These are phyloP conservation scores for Xyrichtys novacula DNA, from an alignment of 2,797 vertebrate genomes.

Conservation along the genomic window DNA sequence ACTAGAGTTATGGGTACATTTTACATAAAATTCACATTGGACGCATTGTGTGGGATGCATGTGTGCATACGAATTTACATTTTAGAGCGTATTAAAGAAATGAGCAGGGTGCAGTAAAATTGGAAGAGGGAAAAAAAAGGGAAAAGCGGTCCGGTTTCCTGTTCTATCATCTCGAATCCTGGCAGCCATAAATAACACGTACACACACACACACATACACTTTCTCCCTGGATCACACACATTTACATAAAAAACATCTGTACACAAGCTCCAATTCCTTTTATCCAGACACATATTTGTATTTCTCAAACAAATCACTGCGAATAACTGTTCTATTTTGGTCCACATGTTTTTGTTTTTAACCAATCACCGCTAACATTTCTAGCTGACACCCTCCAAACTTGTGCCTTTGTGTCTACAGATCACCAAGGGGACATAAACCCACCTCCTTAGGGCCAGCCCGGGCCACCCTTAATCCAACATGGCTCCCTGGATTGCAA, in stretches of 20 bases:
- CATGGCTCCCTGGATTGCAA: constrained; percentile 84
- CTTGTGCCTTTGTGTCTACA: constrained; percentile 10
- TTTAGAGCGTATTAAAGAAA: constrained; percentile 91
- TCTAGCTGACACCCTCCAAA: not conserved
- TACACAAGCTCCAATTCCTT: not conserved
- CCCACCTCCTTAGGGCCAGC: constrained; percentile 36
- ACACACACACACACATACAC: constrained; percentile 16
- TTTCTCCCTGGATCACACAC: constrained; percentile 26
- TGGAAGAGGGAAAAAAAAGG: constrained; percentile 45
- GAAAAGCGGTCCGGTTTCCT: constrained; percentile 77
- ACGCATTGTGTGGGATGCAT: constrained; percentile 80
- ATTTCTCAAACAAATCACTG: constrained; percentile 1
- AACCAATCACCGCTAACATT: not conserved
- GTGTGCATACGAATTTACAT: constrained; percentile 86
- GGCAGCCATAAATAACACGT: constrained; percentile 86
- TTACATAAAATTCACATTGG: constrained; percentile 88
- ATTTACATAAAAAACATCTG: not conserved
- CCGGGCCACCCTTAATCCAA: constrained; percentile 83
- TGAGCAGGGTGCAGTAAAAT: constrained; percentile 77
- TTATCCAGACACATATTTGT: constrained; percentile 3
- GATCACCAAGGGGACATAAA: constrained; percentile 51
- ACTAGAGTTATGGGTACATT: constrained; percentile 84
- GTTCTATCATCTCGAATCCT: constrained; percentile 82
- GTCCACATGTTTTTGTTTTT: not conserved
- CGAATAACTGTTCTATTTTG: no score